Evolutionary conservation across 2,113 vertebrate genomes (phyloP).

Genomic region (Danionella cerebrum): DNA sequence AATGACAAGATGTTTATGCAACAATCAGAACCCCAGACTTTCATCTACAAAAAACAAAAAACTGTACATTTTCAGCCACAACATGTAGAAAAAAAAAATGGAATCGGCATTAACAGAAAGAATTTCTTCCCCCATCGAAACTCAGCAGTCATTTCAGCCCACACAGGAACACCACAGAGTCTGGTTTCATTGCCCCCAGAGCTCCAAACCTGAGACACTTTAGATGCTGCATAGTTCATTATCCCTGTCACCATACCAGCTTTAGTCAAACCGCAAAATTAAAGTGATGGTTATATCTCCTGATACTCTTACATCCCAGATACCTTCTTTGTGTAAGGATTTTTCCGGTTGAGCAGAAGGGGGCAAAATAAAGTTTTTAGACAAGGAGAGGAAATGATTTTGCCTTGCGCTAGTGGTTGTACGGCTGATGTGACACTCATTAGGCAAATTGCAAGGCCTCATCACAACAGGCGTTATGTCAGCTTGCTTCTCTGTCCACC

Average conservation of each 20-base stretch:
- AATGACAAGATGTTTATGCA: background rate
- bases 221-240: constrained; percentile 1
- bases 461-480: background rate
- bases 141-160: constrained; percentile 1
- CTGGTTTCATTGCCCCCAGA: constrained; percentile 18
- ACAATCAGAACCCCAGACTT: no score
- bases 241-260: constrained; percentile 9
- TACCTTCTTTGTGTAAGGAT: background rate
- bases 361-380: no score
- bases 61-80: no score
- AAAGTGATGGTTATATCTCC: constrained; percentile 4
- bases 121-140: background rate
- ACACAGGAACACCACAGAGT: constrained; percentile 17
- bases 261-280: constrained; percentile 18
- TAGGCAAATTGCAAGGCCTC: constrained; percentile 28
- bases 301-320: background rate
- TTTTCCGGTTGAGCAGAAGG: background rate
- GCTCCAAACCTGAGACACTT: constrained; percentile 16
- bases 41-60: background rate
- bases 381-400: constrained; percentile 16
- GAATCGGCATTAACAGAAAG: background rate
- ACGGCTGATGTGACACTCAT: constrained; percentile 28
- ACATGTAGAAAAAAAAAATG: background rate
- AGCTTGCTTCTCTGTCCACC: background rate
- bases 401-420: background rate